Evolutionary conservation across 2,888 invertebrate genomes (phyloP), one percentile per base, ranked within the genome.

Genomic region (Liposcelis brunnea): DNA sequence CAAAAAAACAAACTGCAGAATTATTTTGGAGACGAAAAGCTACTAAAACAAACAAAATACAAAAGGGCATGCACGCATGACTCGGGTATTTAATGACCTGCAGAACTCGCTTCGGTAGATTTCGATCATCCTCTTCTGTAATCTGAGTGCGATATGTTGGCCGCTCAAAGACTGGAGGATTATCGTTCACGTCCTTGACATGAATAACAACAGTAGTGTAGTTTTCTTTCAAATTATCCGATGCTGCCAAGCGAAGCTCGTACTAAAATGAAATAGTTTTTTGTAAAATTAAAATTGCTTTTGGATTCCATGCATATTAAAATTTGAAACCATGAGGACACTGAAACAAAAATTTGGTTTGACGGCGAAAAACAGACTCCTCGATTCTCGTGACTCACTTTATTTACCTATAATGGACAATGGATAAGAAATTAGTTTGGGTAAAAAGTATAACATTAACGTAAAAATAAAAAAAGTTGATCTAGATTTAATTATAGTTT

Each of bases 161-260:
- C 53, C 90, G 71, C 66, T 90, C 89, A 67, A 97, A 97, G 55
- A 89, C 87, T 2, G 95, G 95, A 37, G 93, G 87, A 71, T 95
- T 95, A 72, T 97, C 95, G 67, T 95, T 95, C 54, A 94, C 91
- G 65, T 97, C 94, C 68, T 90, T 93, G 57, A 94, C 89, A 67
- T 91, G 87, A 59, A 94, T 93, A 59, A 93, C 90, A 53, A 94
- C 93, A 34, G 87, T 91, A 36, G 93, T 93, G 70, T 86, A 87
- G 74, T 93, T 93, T 68, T 94, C 93, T 71, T 91, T 91, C 62
- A 90, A 74, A 73, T 94, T 94, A 71, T 90, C 89, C 51, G 94
- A 91, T 45, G 91, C 90, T 49, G 93, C 90, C 67, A 90, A 71
- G 62, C 89, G 82, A 63, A 91, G 74, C 70, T 93, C 91, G 68